Conservation (phyloP, 2,797 vertebrate genomes). For the Myioborus melanocephalus region DNA sequence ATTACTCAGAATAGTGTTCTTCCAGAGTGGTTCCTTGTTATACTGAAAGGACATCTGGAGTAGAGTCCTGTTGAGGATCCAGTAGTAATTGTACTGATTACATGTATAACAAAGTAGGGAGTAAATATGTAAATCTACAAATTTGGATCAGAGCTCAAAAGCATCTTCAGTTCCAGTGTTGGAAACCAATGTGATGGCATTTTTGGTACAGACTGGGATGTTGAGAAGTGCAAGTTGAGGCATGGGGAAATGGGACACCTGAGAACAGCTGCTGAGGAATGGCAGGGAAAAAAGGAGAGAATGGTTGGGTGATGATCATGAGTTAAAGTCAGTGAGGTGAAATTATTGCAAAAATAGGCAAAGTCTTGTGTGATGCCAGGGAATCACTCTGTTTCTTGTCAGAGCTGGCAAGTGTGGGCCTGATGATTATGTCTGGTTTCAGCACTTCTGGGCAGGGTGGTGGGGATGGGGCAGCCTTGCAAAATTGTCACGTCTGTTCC, state of each 20-base stretch:
- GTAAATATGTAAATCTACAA: background rate
- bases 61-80: background rate
- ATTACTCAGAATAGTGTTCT: background rate
- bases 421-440: background rate
- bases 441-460: background rate
- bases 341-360: background rate
- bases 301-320: accelerated
- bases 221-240: background rate
- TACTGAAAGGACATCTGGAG: background rate
- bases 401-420: background rate
- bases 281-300: background rate
- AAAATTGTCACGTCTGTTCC: accelerated
- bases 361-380: background rate
- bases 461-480: background rate
- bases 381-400: background rate
- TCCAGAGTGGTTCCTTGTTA: background rate
- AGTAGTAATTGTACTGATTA: background rate
- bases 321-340: background rate
- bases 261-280: background rate
- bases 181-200: accelerated
- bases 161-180: background rate
- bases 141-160: background rate
- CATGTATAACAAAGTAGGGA: background rate
- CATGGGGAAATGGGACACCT: background rate
- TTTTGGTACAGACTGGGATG: background rate